A percentile compares a stretch with the other conserved stretches of the same genome.
Conservation (phyloP, 2,113 vertebrate species). For the Triplophysa tibetana region DNA sequence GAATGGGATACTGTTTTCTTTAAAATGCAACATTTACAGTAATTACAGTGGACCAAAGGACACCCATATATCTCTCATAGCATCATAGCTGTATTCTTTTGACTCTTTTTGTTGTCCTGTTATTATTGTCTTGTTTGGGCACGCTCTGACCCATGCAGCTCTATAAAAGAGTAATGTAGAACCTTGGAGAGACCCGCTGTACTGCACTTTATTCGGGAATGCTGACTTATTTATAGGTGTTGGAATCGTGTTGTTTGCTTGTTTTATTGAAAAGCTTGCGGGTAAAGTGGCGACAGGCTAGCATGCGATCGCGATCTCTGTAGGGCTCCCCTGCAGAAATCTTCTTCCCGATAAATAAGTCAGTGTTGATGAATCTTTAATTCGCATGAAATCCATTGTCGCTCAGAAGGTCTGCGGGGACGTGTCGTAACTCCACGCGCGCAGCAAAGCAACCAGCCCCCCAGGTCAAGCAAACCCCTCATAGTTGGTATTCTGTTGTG, state of each 20-base stretch:
- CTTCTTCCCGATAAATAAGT: conserved; percentile 74
- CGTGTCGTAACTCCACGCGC: conserved; percentile 57
- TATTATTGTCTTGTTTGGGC: conserved; percentile 40
- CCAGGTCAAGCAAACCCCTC: conserved; percentile 1
- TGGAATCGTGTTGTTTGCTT: conserved; percentile 81
- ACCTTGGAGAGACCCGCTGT: conserved; percentile 66
- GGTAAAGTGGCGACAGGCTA: conserved; percentile 71
- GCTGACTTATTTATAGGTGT: conserved; percentile 79
- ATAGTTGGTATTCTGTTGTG: neutral
- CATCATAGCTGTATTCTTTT: conserved; percentile 36
- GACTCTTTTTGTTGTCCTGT: conserved; percentile 47
- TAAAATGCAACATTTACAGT: neutral
- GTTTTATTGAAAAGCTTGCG: conserved; percentile 81
- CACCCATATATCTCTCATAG: neutral
- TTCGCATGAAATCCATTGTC: conserved; percentile 70
- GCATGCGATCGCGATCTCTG: conserved; percentile 71
- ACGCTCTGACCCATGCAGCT: conserved; percentile 41
- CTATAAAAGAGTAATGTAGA: conserved; percentile 76
- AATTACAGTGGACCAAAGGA: neutral
- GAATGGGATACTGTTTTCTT: neutral
- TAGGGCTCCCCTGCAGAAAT: conserved; percentile 72
- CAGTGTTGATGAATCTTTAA: conserved; percentile 75
- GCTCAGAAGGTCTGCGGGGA: conserved; percentile 61
- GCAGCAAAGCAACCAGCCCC: conserved; percentile 41
- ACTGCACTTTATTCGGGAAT: conserved; percentile 76